Conservation (phyloP, 2,888 invertebrate genomes). For the Acrobasis consociella region DNA sequence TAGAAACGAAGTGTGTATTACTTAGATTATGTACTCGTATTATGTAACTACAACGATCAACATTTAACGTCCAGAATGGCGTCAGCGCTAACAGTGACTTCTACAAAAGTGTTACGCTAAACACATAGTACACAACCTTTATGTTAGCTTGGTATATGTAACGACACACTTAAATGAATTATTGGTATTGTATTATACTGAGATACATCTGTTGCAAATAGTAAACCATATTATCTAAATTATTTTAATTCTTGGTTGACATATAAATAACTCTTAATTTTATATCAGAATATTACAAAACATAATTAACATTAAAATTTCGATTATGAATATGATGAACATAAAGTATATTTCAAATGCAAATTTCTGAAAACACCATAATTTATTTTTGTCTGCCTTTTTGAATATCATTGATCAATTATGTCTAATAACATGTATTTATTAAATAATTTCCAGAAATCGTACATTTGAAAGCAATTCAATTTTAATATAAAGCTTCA, state of each 20-base stretch:
- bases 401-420: not conserved
- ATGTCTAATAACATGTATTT: not conserved
- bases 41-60: slow-evolving; percentile 52
- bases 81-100: slow-evolving; percentile 37
- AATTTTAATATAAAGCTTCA: slow-evolving; percentile 39
- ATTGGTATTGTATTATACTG: not conserved
- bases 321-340: too few relatives aligned
- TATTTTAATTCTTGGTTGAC: too few relatives aligned
- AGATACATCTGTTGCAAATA: too few relatives aligned
- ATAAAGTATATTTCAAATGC: too few relatives aligned
- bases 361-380: not conserved
- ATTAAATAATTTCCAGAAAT: not conserved
- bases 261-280: too few relatives aligned
- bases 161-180: slow-evolving; percentile 19
- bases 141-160: slow-evolving; percentile 46
- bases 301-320: too few relatives aligned
- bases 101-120: slow-evolving; percentile 43
- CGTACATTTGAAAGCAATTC: slow-evolving; percentile 11
- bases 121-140: slow-evolving; percentile 67
- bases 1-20: slow-evolving; percentile 31
- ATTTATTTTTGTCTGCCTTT: not conserved
- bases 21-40: not conserved
- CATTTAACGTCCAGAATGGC: slow-evolving; percentile 40
- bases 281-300: too few relatives aligned
- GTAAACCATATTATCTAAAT: too few relatives aligned